phyloP scores from a whole-genome alignment of 1,140 invertebrate genomes.

The Odontomachus brunneus region DNA sequence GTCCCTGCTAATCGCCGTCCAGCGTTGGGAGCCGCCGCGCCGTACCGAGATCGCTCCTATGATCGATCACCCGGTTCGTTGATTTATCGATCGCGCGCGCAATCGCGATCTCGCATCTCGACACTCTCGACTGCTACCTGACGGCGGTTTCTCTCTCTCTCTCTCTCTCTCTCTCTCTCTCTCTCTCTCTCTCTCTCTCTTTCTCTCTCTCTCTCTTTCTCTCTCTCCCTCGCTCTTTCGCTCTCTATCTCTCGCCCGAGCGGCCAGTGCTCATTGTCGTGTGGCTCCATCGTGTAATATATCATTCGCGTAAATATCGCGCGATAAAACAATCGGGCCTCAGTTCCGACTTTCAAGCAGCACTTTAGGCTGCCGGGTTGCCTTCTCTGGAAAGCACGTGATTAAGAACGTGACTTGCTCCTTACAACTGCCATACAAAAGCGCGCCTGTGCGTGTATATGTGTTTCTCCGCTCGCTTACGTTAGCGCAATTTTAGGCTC shows the following conservation, averaged over 20 bases:
- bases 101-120: slow-evolving; percentile 56
- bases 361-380: background rate
- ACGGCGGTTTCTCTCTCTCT: slow-evolving; percentile 46
- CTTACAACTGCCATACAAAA: slow-evolving; percentile 17
- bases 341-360: slow-evolving; percentile 17
- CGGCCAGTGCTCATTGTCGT: slow-evolving; percentile 48
- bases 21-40: background rate
- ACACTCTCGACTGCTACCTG: slow-evolving; percentile 53
- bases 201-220: slow-evolving; percentile 19
- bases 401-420: slow-evolving; percentile 37
- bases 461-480: background rate
- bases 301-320: slow-evolving; percentile 29
- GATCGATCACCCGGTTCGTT: slow-evolving; percentile 56
- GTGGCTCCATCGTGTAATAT: background rate
- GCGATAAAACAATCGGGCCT: slow-evolving; percentile 20
- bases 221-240: slow-evolving; percentile 53
- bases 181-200: slow-evolving; percentile 45
- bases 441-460: background rate
- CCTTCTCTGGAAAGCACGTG: slow-evolving; percentile 13
- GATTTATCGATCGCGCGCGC: slow-evolving; percentile 56
- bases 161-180: slow-evolving; percentile 15
- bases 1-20: slow-evolving; percentile 40
- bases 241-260: slow-evolving; percentile 44
- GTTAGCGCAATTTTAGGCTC: slow-evolving; percentile 17
- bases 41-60: slow-evolving; percentile 23